Evolutionary conservation across 2,113 vertebrate genomes (phyloP), one percentile per base, ranked within the genome.

Genomic region (Recurvirostra avosetta): DNA sequence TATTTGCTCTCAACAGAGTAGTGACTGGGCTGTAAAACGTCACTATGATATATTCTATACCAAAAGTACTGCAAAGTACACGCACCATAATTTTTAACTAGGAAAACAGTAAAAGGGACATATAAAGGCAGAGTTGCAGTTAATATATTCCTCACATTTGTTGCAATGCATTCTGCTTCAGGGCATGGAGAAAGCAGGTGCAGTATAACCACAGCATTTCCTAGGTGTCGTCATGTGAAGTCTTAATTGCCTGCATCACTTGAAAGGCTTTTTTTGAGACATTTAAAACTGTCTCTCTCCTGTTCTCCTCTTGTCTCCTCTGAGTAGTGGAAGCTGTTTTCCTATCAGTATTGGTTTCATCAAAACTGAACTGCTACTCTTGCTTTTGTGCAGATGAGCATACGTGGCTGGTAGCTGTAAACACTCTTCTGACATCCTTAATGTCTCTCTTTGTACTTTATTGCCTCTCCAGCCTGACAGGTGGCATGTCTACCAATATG

Each of bases 321-420:
- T 94, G 74, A 92, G 77, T 65, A 77, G 81, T 72, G 84, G 59
- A 86, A 86, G 47, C 23, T 94, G 23, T 93, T 94, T 96, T 79
- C 23, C 45, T 53, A n/a, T 89, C 36, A 27, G 34, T 72, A 40
- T 26, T 25, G 30, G 47, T 68, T 91, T 94, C 59, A 85, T 94
- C 66, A 73, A 58, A 86, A 90, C 63, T 34, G 65, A 74, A n/a
- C 77, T 38, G 30, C 74, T 75, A 45, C 55, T 63, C n/a, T 15
- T 77, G 61, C 38, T 66, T 86, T 95, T 50, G 73, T 88, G 77
- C 76, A 93, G 92, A 84, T 50, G 49, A 84, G 49, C 9, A 1
- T 70, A 47, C 23, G 40, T 8, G 45, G 58, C 18, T 91, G 77
- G 61, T 90, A 90, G 77, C 66, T 82, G 75, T 94, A 89, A 97